These are phyloP conservation scores for Saccopteryx bilineata DNA, from an alignment of 2,113 vertebrate genomes.

Conservation along the genomic window DNA sequence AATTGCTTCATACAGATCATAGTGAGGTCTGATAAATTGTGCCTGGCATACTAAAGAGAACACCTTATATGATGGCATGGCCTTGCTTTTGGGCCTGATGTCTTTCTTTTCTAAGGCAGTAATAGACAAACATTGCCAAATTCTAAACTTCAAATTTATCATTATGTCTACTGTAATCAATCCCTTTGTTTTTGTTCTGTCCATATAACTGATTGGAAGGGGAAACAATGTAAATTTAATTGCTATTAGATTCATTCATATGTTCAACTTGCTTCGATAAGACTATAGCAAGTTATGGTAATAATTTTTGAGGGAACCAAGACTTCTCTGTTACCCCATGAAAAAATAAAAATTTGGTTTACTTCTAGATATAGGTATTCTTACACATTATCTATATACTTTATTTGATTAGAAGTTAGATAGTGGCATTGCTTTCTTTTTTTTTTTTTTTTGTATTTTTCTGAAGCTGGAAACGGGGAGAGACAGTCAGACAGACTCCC, in stretches of 20 bases:
- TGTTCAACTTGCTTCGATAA: background rate
- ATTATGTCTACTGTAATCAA: background rate
- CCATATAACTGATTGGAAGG: background rate
- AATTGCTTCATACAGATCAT: background rate
- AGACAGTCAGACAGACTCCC: too few relatives aligned
- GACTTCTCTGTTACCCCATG: background rate
- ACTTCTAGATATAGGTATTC: background rate
- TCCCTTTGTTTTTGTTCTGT: background rate
- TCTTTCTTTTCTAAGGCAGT: background rate
- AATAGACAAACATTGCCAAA: background rate
- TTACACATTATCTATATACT: background rate
- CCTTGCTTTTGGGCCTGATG: background rate
- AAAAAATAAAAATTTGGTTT: background rate
- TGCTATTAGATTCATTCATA: background rate
- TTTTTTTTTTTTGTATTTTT: too few relatives aligned
- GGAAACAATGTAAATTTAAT: slow-evolving; percentile 33
- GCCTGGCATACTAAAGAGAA: background rate
- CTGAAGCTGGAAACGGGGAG: too few relatives aligned
- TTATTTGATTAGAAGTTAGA: slow-evolving; percentile 32
- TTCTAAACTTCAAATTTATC: background rate
- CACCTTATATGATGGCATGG: background rate
- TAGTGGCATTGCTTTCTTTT: slow-evolving; percentile 3
- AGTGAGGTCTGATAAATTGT: background rate
- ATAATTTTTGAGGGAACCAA: background rate
- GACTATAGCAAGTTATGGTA: background rate